Base-by-base conservation (phyloP, 2,797 vertebrate species). In the Pteropus rufus region DNA sequence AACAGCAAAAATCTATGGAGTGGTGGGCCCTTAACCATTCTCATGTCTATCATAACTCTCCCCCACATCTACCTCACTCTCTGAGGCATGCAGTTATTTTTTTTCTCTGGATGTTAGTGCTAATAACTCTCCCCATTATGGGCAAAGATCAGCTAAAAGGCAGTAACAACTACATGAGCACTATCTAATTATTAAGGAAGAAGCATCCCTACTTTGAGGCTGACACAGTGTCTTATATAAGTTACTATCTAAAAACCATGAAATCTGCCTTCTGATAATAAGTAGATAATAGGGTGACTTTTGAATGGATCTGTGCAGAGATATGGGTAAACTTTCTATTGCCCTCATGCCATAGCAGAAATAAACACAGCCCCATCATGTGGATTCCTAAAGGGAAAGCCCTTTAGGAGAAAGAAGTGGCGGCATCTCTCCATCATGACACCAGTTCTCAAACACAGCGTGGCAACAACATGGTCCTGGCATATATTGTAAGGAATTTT, bases 151-250 rank as follows among this genome's bases (percentile, higher is more conserved):
- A 24, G 31, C 12, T 24, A 24, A 52, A 54, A 39, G 62, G 41
- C 39, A 39, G 7, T 39, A 26, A 62, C 49, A 56, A 44, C 46
- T 5, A 77, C 44, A 41, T 14, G 67, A 41, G 21, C 4, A 41
- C 18, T 9, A 52, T 41, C 15, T 64, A 39, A 89, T 65, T 58
- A 89, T n/a, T 65, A 67, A 72, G 36, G n/a, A n/a, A 93, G 10
- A 72, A 3, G 9, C 12, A 79, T 46, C 21, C 16, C 31, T 70
- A 6, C 31, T 49, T 7, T 72, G 80, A 95, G 41, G 58, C 7
- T 58, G 15, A 82, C n/a, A 87, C 8, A 29, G 58, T 92, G 34
- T 58, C n/a, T 49, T 41, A 8, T 41, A 16, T 23, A 70, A 58
- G 67, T n/a, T 60, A 26, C 49, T 41, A 75, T 76, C 56, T 85